Base-by-base conservation (phyloP, 1,140 invertebrate genomes). In the Caenorhabditis latens region DNA sequence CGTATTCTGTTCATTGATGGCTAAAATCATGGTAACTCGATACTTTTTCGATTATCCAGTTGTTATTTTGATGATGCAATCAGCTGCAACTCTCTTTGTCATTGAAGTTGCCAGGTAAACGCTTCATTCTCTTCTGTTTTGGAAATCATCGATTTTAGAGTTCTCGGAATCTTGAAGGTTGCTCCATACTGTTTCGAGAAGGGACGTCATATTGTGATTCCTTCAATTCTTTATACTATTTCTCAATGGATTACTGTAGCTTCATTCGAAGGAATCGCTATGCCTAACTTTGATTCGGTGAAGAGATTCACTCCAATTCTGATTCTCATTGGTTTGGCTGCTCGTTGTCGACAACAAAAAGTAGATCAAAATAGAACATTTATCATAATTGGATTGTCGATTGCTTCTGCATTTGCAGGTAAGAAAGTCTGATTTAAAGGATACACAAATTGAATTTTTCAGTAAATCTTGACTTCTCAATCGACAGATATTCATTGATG, bases 271-370 rank as follows among this genome's bases (percentile, higher is more conserved):
- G 93, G 94, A 42, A 94, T 94, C 93, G 94, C 94, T 86, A 93
- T 94, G 87, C 94, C 94, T 2, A 94, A 94, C 93, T 94, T 94
- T 90, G 93, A 93, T 11, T 93, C 94, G 9, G 87, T 94, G 43
- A 94, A 94, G 89, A 84, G 87, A 48, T 71, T 88, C 14, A 85
- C 87, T 53, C 87, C 87, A 14, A 65, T 88, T n/a, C 24, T 79
- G 7, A 84, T 88, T 21, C 32, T 88, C 8, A 53, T 40, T 11
- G 86, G 58, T 4, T 71, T 90, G 94, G 84, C 94, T 93, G 90
- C 93, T 93, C 11, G 94, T 94, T 8, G 86, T 94, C 0, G 93
- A 55, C 84, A 85, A 57, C 63, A 67, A 55, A 46, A 53, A 71
- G 43, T 85, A 9, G 67, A 85, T 91, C 48, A 67, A 90, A 32